A percentile compares a stretch with the other conserved stretches of the same genome.
Conservation (phyloP, 2,888 invertebrate genomes). For the Peribatodes rhomboidaria region DNA sequence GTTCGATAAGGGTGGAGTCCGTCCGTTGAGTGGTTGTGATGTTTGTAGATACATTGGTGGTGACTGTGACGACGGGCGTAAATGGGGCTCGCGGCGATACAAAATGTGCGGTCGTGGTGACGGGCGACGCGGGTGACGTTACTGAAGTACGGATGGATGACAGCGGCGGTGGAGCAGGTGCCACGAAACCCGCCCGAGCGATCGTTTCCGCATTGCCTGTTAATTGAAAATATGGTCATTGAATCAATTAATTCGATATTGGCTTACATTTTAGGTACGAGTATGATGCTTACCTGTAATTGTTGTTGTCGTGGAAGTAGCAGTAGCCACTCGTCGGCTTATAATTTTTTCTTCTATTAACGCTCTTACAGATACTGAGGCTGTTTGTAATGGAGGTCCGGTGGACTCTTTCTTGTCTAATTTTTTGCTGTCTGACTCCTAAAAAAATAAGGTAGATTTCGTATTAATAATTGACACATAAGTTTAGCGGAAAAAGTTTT, state of each 20-base stretch:
- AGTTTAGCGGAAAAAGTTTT: slow-evolving; percentile 2
- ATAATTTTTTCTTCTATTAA: slow-evolving; percentile 97
- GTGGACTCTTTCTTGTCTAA: slow-evolving; percentile 93
- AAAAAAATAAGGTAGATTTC: slow-evolving; percentile 35
- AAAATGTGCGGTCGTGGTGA: slow-evolving; percentile 80
- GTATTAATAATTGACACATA: neutral
- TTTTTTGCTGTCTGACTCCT: slow-evolving; percentile 95
- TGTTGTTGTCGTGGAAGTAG: slow-evolving; percentile 60
- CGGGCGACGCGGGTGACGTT: slow-evolving; percentile 75
- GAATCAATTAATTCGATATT: too few relatives aligned
- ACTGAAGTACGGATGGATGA: slow-evolving; percentile 71
- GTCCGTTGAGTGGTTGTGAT: slow-evolving; percentile 80
- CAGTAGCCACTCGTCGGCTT: slow-evolving; percentile 90
- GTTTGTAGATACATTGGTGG: slow-evolving; percentile 65
- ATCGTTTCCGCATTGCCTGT: slow-evolving; percentile 66
- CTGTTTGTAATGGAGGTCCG: slow-evolving; percentile 96
- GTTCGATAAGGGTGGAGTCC: slow-evolving; percentile 92
- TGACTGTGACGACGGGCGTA: slow-evolving; percentile 71
- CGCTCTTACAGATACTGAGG: slow-evolving; percentile 95
- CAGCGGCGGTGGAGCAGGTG: slow-evolving; percentile 80
- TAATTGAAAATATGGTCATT: slow-evolving; percentile 29
- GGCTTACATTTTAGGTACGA: neutral
- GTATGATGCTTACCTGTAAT: slow-evolving; percentile 56
- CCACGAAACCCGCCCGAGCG: slow-evolving; percentile 73
- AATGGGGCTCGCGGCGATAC: slow-evolving; percentile 79